Evolutionary conservation across 2,113 vertebrate species (phyloP), one percentile per base, ranked within the genome.

Genomic region (Takifugu bimaculatus): DNA sequence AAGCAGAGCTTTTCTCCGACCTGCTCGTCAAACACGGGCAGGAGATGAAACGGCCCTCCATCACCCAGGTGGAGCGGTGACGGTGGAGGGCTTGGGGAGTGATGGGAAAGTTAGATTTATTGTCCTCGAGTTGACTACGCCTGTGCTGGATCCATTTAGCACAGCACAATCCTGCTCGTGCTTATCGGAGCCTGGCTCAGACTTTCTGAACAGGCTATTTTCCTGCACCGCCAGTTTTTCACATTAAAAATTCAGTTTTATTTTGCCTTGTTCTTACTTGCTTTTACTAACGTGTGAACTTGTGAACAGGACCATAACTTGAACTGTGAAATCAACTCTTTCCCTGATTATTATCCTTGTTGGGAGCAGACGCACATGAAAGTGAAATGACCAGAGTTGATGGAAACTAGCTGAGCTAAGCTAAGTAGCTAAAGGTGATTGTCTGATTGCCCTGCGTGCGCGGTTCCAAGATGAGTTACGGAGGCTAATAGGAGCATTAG

Each of bases 1-100:
- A 82, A 83, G 80, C 32, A 67, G 58, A 79, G 65, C 52, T 70
- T 75, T 72, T 70, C 20, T 76, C 57, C 58, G 55, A 57, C 39
- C 52, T 4, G 2, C 59, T 29, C 7, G n/a, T 59, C 57, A 55
- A 52, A 53, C 61, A 26, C 52, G 55, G 45, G 53, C 61, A 70
- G 77, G 69, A 63, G 57, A 70, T 60, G n/a, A 56, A 53, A 63
- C 48, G 7, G 7, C 29, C 32, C 14, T 82, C 50, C 58, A 50
- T 71, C 68, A 60, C 13, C 6, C 43, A 60, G 57, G 49, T 14
- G 42, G 54, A 64, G n/a, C 1, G 1, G 48, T 6, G 13, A 26
- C 13, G 7, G 65, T 43, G 20, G 20, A 20, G 20, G 20, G 20
- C 13, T 13, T 35, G 59, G 1, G 0, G 26, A 13, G 50, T 42